These are phyloP conservation scores for Todiramphus saurophagus DNA, from an alignment of 2,113 vertebrate genomes.

Conservation along the genomic window DNA sequence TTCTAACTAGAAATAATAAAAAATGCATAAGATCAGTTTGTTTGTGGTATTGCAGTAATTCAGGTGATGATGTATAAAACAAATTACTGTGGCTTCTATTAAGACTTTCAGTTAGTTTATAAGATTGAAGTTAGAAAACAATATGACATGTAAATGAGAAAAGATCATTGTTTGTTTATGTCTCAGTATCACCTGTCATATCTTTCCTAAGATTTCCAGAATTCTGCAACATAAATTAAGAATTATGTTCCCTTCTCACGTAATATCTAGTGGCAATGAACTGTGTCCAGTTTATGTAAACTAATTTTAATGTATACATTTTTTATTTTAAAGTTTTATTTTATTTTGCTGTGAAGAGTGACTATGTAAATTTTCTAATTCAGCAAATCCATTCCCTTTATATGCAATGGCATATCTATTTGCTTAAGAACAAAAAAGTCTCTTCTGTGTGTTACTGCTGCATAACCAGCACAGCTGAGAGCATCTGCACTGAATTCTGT, in stretches of 20 bases:
- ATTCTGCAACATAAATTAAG: not conserved
- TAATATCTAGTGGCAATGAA: not conserved
- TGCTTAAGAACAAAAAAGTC: not conserved
- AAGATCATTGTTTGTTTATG: not conserved
- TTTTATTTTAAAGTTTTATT: not conserved
- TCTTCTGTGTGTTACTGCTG: not conserved
- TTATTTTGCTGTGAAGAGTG: not conserved
- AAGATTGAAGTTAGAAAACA: not conserved
- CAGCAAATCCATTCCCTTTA: not conserved
- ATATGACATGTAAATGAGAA: not conserved
- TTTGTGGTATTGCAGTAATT: not conserved
- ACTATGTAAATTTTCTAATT: not conserved
- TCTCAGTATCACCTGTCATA: not conserved
- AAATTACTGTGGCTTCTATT: not conserved
- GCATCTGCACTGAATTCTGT: not conserved
- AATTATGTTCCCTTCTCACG: not conserved
- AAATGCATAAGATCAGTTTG: not conserved
- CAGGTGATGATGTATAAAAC: not conserved
- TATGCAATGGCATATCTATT: not conserved
- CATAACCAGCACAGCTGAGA: not conserved
- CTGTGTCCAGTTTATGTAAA: not conserved
- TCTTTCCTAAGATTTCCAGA: slow-evolving; percentile 17
- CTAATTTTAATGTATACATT: not conserved
- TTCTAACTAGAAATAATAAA: not conserved
- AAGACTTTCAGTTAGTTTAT: slow-evolving; percentile 7